Base-by-base conservation (phyloP, 1,140 invertebrate species). In the Trachymyrmex septentrionalis region DNA sequence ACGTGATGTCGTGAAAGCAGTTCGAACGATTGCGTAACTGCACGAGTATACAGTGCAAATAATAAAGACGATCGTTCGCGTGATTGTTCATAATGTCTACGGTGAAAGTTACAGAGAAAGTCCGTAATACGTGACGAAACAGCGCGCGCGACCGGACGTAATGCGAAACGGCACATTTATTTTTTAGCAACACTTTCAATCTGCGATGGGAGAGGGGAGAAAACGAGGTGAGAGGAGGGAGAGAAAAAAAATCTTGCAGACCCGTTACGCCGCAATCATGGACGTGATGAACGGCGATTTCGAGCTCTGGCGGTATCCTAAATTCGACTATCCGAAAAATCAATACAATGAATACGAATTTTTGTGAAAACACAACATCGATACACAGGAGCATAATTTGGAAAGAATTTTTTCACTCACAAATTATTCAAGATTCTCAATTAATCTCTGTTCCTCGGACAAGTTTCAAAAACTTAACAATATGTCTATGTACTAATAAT, bases 91-190 rank as follows among this genome's bases (percentile, higher is more conserved):
- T 24, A 57, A 67, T 61, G 85, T 57, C 55, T 55, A 48, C 19
- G 82, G 89, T 92, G 90, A 92, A 92, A 92, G 91, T 87, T 63
- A 27, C 61, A 73, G 91, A 90, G 91, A 92, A 92, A 92, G 91
- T 88, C 19, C 38, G 84, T 76, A 72, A 87, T 67, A 61, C 55
- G 71, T 50, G 81, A 71, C 73, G 57, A 71, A 72, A 67, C 69
- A 50, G 59, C 19, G 75, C 38, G 59, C 75, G 59, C 75, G 53
- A 27, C 80, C 69, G 80, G 77, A 87, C 57, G 72, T 89, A 63
- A 82, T 67, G 66, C 55, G 55, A 82, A 86, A 72, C 59, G 85
- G 44, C 27, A 59, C 85, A 64, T 86, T 89, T 87, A 34, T 87
- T 67, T 87, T 78, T 53, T 59, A 63, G 63, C 57, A 59, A 77